Base-by-base conservation (phyloP, 2,888 invertebrate genomes). In the Amblyteles armatorius region DNA sequence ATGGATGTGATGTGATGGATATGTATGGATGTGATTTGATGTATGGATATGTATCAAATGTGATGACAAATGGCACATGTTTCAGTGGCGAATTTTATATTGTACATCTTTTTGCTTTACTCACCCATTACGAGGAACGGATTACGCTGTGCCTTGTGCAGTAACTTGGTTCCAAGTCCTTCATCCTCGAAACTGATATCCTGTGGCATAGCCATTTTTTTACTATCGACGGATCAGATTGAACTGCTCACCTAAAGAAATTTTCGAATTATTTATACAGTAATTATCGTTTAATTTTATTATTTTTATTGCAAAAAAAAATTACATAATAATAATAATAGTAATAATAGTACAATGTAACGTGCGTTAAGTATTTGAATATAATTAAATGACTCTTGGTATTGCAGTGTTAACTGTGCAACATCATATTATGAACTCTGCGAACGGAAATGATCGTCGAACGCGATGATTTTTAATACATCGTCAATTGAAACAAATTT, bases 101-200 rank as follows among this genome's bases (percentile, higher is more conserved):
- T 48, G 5, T 4, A 48, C 1, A 48, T 48, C 44, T 3, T 48
- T 13, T 16, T 48, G 55, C 3, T 78, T 11, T 33, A 77, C 76
- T 26, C 63, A 88, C 87, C 87, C 3, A 88, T 9, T 22, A 79
- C 6, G 16, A 88, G 78, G 68, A 88, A 88, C n/a, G 87, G 87
- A 87, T 86, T 86, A 13, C 72, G 22, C 3, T 78, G 11, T 4
- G 82, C 79, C 40, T 82, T 82, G 7, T 0, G 11, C 22, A 52
- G 0, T 3, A 85, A 6, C 33, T 6, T 82, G 1, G 22, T 0
- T 3, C 67, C 76, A 0, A 82, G 5, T n/a, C 79, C 82, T 33
- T 71, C 40, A 0, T 85, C 76, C 19, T 85, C 85, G 13, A 7
- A 2, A 44, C 33, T 65, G 0, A 60, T 7, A 1, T 44, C 16